Base-by-base conservation (phyloP, 2,888 invertebrate species). In the Cryptus armator region DNA sequence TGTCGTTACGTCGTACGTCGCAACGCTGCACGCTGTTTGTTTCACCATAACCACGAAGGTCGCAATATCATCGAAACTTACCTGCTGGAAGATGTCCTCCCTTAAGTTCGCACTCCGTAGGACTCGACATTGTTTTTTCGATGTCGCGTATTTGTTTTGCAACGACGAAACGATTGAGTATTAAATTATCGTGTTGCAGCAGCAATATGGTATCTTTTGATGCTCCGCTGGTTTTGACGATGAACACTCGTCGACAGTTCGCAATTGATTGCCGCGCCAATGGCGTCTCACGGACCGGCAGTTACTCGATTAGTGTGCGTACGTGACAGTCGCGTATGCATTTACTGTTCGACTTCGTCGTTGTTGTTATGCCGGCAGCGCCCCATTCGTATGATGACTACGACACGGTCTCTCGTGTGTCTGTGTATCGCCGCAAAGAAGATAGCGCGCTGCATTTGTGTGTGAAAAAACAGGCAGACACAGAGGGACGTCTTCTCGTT, bases 1-100 rank as follows among this genome's bases (percentile, higher is more conserved):
- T 10, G 24, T 56, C 19, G 9, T 9, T 12, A 0, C 56, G 56
- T 12, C 19, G 19, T 56, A 12, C 56, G 10, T 24, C 10, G 56
- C 10, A 56, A 53, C 19, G 9, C 19, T 12, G 56, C 72, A 83
- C 86, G 85, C 84, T 84, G 82, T 79, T 32, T 53, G 48, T 32
- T 48, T 14, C 19, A 64, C 6, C 67, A 77, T 77, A 74, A 86
- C 43, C 51, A 51, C 64, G 62, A 84, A 83, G 46, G 51, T 56
- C 62, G 10, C 81, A 86, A 87, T 77, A 59, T 37, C 37, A 37
- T 37, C 7, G 37, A 84, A 86, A 89, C 93, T 95, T 95, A 98
- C 98, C 97, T 95, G 98, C 98, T 90, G 98, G 98, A 88, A 97
- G 97, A 94, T 98, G 98, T 81, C 98, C 98, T 87, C 96, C 98